Conservation (phyloP, 30 jellyfish, hydroid and myxozoan genomes). For the Morbakka virulenta region DNA sequence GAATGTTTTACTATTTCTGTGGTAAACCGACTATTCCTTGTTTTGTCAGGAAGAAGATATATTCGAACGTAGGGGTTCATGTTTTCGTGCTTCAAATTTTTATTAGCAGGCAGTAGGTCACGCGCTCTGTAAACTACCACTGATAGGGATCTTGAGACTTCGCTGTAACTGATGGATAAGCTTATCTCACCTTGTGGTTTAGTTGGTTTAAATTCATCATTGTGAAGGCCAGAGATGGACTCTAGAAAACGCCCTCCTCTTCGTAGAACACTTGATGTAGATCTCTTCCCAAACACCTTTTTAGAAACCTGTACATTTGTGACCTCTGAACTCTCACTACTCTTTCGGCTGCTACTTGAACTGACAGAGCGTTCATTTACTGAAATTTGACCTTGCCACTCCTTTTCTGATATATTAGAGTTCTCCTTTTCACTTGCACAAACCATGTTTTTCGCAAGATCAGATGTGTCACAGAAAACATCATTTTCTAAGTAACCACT, state of each 20-base stretch:
- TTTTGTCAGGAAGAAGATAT: conserved; percentile 67
- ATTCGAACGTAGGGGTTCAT: conserved; percentile 59
- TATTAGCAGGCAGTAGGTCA: conserved; percentile 1
- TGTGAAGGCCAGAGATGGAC: conserved; percentile 20
- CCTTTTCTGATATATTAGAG: neutral
- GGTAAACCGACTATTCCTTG: conserved; percentile 56
- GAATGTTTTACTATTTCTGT: conserved; percentile 55
- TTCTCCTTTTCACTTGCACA: conserved; percentile 7
- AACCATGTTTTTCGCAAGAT: neutral
- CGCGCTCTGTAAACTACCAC: conserved; percentile 61
- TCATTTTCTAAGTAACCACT: neutral
- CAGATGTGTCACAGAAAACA: neutral
- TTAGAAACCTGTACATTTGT: conserved; percentile 30
- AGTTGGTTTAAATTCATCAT: conserved; percentile 46
- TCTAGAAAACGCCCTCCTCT: conserved; percentile 40
- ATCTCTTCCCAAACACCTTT: conserved; percentile 19
- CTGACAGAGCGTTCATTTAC: neutral
- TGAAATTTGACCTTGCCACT: neutral
- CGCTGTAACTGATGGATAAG: conserved; percentile 42
- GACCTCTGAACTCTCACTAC: conserved; percentile 1
- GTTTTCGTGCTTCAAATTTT: conserved; percentile 27
- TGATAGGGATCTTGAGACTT: conserved; percentile 24
- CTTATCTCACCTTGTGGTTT: conserved; percentile 62
- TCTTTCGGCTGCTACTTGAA: conserved; percentile 1
- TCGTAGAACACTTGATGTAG: conserved; percentile 37